Percentiles rank a stretch among this genome's conserved stretches.
These are phyloP conservation scores for Rousettus madagascariensis DNA, from an alignment of 2,797 vertebrate species.

Conservation along the genomic window DNA sequence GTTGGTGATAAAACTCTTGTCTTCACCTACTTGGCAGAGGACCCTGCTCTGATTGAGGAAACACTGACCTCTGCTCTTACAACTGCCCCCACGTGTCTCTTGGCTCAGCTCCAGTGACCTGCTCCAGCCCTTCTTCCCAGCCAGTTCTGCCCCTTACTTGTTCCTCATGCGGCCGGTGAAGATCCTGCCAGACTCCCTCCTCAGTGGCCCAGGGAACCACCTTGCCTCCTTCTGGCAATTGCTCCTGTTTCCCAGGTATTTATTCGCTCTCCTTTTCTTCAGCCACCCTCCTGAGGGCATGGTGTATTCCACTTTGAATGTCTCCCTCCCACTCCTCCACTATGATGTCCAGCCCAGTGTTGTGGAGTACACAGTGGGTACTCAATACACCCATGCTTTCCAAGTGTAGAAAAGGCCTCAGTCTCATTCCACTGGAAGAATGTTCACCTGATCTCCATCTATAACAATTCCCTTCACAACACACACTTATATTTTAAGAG, in stretches of 20 bases:
- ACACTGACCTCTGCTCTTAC: not conserved
- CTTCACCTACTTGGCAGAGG: not conserved
- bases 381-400: not conserved
- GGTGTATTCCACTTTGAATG: not conserved
- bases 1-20: not conserved
- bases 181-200: not conserved
- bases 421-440: not conserved
- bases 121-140: not conserved
- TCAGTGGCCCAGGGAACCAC: not conserved
- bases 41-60: not conserved
- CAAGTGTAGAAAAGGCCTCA: not conserved
- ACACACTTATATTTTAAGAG: not conserved
- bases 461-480: not conserved
- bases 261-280: not conserved
- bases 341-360: not conserved
- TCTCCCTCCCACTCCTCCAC: not conserved
- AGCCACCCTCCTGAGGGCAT: not conserved
- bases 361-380: not conserved
- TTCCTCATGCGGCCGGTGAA: not conserved
- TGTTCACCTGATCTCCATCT: not conserved
- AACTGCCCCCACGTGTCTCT: not conserved
- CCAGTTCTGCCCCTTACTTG: not conserved
- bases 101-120: not conserved
- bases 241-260: not conserved
- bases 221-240: not conserved